A percentile compares a stretch with the other conserved stretches of the same genome.
phyloP scores from a whole-genome alignment of 2,888 invertebrate species.

The Netelia fuscicornis region DNA sequence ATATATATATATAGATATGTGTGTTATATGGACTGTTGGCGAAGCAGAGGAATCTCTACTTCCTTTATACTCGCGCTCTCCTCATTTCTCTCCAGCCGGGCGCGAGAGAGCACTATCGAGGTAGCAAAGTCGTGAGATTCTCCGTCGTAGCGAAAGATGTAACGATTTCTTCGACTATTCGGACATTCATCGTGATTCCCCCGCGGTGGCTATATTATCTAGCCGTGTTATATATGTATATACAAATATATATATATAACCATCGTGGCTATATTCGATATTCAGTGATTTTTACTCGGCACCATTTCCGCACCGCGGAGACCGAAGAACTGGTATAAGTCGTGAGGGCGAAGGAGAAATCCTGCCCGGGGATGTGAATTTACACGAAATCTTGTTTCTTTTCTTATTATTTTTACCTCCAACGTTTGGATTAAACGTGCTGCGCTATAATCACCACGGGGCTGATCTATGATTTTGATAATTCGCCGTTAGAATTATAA shows the following conservation, averaged over 20 bases:
- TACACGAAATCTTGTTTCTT: constrained; percentile 10
- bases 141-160: constrained; percentile 56
- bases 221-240: neutral
- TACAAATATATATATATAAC: neutral
- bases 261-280: constrained; percentile 26
- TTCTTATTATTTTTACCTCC: neutral
- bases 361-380: constrained; percentile 47
- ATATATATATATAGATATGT: constrained; percentile 18
- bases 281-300: constrained; percentile 59
- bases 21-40: constrained; percentile 51
- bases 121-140: constrained; percentile 67
- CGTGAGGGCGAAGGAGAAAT: constrained; percentile 64
- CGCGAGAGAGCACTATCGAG: constrained; percentile 34
- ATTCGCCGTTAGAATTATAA: too few relatives aligned
- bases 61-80: constrained; percentile 59
- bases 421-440: too few relatives aligned
- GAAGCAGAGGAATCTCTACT: constrained; percentile 48
- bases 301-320: constrained; percentile 29
- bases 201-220: constrained; percentile 55
- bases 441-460: too few relatives aligned
- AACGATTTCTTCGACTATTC: constrained; percentile 66
- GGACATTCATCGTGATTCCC: constrained; percentile 68
- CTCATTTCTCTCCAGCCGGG: constrained; percentile 52
- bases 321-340: constrained; percentile 36
- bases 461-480: too few relatives aligned